Conservation (phyloP, 2,888 invertebrate genomes). For the Metellina segmentata region DNA sequence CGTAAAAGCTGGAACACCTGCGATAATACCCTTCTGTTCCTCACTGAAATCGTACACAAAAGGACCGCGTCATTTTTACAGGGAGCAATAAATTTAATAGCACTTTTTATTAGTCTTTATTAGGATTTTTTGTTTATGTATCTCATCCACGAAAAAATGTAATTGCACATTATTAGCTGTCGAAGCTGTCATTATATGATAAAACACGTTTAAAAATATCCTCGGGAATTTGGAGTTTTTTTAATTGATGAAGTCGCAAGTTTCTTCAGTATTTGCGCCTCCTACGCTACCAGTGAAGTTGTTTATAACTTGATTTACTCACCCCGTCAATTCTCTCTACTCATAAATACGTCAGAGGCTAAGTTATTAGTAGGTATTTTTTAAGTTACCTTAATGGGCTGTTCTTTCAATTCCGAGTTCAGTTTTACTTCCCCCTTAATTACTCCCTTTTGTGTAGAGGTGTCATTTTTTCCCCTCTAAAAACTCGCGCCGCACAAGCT, state of each 20-base stretch:
- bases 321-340: conserved; percentile 8
- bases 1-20: background rate
- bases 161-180: background rate
- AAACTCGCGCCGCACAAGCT: background rate
- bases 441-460: conserved; percentile 9
- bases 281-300: background rate
- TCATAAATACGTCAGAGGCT: conserved; percentile 48
- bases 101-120: background rate
- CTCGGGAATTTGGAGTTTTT: background rate
- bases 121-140: background rate
- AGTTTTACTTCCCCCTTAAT: conserved; percentile 23
- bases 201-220: background rate
- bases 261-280: background rate
- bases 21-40: background rate
- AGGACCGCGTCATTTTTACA: background rate
- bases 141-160: background rate
- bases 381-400: conserved; percentile 27
- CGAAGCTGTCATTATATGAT: background rate
- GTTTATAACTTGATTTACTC: conserved; percentile 12
- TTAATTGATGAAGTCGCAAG: background rate
- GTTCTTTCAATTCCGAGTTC: conserved; percentile 30
- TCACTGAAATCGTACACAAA: background rate
- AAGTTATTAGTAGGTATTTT: conserved; percentile 39
- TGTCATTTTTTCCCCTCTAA: conserved; percentile 30
- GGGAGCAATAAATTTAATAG: conserved; percentile 5